Conservation (phyloP, 1,140 invertebrate genomes). For the Tribolium madens region DNA sequence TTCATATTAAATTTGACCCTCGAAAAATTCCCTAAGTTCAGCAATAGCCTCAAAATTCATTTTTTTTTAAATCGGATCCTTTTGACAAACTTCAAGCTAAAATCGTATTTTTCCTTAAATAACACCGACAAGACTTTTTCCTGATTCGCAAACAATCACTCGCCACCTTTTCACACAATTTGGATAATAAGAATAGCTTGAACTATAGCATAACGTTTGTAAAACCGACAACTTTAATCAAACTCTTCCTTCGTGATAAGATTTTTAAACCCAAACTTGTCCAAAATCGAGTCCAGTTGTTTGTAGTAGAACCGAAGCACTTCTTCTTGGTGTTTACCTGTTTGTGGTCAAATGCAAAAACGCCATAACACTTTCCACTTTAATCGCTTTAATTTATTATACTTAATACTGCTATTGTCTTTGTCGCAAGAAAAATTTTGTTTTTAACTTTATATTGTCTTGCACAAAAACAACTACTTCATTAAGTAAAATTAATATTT, state of each 20-base stretch:
- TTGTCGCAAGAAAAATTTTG: too few species aligned
- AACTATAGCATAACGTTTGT: constrained; percentile 9
- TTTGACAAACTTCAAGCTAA: background rate
- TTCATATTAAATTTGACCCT: background rate
- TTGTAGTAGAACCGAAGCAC: constrained; percentile 62
- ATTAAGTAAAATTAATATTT: background rate
- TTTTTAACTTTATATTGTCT: background rate
- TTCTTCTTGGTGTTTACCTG: constrained; percentile 56
- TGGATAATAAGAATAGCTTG: background rate
- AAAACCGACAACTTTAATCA: constrained; percentile 1
- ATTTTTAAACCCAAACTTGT: constrained; percentile 43
- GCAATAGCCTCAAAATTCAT: background rate
- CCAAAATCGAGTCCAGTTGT: constrained; percentile 57
- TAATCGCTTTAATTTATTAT: too few species aligned
- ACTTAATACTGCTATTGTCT: too few species aligned
- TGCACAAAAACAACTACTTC: background rate
- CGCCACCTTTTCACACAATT: background rate
- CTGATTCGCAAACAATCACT: constrained; percentile 1
- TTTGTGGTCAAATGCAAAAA: constrained; percentile 63
- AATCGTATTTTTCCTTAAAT: constrained; percentile 19
- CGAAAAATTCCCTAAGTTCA: constrained; percentile 9
- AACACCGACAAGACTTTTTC: constrained; percentile 4
- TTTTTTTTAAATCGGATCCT: background rate
- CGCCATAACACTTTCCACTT: constrained; percentile 55
- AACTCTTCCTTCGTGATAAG: background rate